Conservation (phyloP, 92 coral and sea anemone genomes). For the Epizoanthus rinbou region DNA sequence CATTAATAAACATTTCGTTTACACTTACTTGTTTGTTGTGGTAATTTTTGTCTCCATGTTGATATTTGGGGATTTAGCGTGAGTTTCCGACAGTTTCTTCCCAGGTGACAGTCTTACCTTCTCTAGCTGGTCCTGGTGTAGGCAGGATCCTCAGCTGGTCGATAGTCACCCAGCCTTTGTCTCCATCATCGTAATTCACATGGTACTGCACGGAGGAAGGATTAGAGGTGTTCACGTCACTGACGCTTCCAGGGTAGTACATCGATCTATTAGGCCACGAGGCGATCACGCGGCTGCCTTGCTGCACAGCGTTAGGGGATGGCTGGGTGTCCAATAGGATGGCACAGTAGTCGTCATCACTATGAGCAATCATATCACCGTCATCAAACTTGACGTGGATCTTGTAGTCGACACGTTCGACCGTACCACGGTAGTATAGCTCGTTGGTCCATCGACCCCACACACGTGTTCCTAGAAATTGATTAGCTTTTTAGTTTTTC, state of each 20-base stretch:
- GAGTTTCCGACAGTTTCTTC: no score
- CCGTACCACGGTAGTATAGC: slow-evolving; percentile 53
- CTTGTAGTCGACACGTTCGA: slow-evolving; percentile 56
- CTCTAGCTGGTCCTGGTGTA: slow-evolving; percentile 50
- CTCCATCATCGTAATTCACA: slow-evolving; percentile 51
- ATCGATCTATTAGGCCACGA: slow-evolving; percentile 49
- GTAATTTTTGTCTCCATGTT: no score
- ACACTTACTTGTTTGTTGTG: no score
- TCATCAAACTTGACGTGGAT: slow-evolving; percentile 63
- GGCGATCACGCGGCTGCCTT: slow-evolving; percentile 69
- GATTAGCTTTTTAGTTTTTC: no score
- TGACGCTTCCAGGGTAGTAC: slow-evolving; percentile 55
- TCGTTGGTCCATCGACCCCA: slow-evolving; percentile 65
- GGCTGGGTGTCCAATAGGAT: slow-evolving; percentile 60
- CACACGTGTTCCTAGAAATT: slow-evolving; percentile 49
- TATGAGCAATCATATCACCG: slow-evolving; percentile 60
- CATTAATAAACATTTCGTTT: no score
- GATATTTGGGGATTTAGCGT: no score
- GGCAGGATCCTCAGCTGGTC: slow-evolving; percentile 49
- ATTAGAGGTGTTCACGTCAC: slow-evolving; percentile 37
- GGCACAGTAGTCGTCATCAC: slow-evolving; percentile 53
- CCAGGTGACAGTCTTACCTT: slow-evolving; percentile 31
- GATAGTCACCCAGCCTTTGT: slow-evolving; percentile 53
- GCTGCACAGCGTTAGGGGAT: slow-evolving; percentile 50
- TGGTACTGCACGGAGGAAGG: slow-evolving; percentile 33